Base-by-base conservation (phyloP, 1,140 invertebrate species). In the Zaprionus inermis region DNA sequence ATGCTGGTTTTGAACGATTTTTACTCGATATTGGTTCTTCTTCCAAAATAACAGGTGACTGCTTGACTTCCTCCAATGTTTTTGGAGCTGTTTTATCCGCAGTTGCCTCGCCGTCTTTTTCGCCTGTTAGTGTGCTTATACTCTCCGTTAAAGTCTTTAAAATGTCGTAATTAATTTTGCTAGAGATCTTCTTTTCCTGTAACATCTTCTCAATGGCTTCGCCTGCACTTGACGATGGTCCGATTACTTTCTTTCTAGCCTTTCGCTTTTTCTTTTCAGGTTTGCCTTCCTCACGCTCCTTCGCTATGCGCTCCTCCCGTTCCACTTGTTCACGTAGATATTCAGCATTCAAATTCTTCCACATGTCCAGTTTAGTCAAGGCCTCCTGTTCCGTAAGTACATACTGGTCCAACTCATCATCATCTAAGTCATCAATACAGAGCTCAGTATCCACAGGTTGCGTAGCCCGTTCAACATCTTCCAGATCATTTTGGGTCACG, bases 121-220 rank as follows among this genome's bases (percentile, higher is more conserved):
- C 77, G 10, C 60, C 69, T 7, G 66, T 81, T 49, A 81, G 38
- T 5, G 65, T 46, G n/a, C 67, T 44, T 18, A 78, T 80, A 59
- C 80, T 75, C 14, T 91, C 88, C 1, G 90, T 92, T 3, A 92
- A 59, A 88, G 95, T 97, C 85, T 97, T 98, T 12, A 99, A 93
- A 18, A 99, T 98, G 81, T 99, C 98, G 90, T 99, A 99, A 93
- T 99, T 99, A 34, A 99, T 99, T 94, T 99, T 99, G 5, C 95
- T 96, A 0, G 98, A 99, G 66, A 99, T 96, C 91, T 97, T 97
- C 92, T 98, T 99, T 81, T 98, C 98, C 78, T 97, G 96, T 7
- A 99, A 92, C 95, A 99, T 98, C 92, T 98, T 98, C 88, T 98
- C 97, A 30, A 99, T 98, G 0, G 98, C 98, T 93, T 99, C 98